Evolutionary conservation across 2,888 invertebrate species (phyloP).

Genomic region (Ditula angustiorana): DNA sequence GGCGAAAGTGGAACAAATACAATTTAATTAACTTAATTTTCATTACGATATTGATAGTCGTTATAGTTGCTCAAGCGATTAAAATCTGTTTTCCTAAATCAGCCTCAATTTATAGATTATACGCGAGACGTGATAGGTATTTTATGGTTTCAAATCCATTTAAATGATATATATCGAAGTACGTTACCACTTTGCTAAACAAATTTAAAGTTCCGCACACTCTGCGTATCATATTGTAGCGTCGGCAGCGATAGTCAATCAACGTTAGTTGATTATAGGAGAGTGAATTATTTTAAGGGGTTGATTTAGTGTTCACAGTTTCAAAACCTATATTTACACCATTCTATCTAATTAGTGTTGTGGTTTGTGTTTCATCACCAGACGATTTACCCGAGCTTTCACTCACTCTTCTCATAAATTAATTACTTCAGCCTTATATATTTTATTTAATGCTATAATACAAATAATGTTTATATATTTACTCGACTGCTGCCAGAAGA

Average conservation of each 20-base stretch:
- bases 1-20: too few relatives aligned
- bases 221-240: background rate
- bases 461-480: too few relatives aligned
- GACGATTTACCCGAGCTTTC: too few relatives aligned
- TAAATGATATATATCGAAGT: constrained; percentile 26
- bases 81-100: background rate
- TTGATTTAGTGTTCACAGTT: background rate
- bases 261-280: background rate
- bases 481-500: too few relatives aligned
- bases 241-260: constrained; percentile 2
- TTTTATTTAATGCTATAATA: too few relatives aligned
- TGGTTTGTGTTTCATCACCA: too few relatives aligned
- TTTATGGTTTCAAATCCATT: constrained; percentile 7
- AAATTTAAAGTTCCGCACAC: constrained; percentile 20
- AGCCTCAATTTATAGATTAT: background rate
- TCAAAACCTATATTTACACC: too few relatives aligned
- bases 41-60: background rate
- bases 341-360: too few relatives aligned
- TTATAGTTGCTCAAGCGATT: background rate
- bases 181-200: constrained; percentile 29
- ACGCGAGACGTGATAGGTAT: background rate
- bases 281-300: background rate
- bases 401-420: too few relatives aligned
- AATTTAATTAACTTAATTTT: background rate
- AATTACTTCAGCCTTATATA: too few relatives aligned